Evolutionary conservation across 92 coral and sea anemone species (phyloP).

Genomic region (Desmophyllum pertusum): DNA sequence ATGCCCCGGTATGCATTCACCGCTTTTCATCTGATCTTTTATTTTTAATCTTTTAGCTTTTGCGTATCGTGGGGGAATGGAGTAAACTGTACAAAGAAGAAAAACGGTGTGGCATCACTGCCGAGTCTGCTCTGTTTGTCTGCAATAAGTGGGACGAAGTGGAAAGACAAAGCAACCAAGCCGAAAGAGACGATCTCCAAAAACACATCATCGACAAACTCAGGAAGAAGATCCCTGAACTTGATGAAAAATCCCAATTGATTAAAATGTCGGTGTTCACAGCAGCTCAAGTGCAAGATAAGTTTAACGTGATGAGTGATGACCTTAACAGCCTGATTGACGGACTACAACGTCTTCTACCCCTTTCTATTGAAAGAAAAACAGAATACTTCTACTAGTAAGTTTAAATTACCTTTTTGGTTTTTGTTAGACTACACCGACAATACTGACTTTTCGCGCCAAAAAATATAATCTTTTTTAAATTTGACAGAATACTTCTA

Average conservation of each 20-base stretch:
- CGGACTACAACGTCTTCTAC: conserved; percentile 16
- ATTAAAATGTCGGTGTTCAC: conserved; percentile 3
- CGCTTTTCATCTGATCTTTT: background rate
- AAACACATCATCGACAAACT: conserved; percentile 1
- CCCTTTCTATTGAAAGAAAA: conserved; percentile 14
- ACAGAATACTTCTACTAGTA: conserved; percentile 16
- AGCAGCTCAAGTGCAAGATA: background rate
- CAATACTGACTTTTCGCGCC: no score
- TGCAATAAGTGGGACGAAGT: conserved; percentile 39
- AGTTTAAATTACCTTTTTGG: background rate
- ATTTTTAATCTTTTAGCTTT: background rate
- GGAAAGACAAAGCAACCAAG: background rate
- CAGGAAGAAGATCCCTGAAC: background rate
- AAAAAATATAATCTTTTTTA: no score
- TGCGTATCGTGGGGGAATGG: conserved; percentile 15
- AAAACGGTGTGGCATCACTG: background rate
- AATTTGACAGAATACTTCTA: conserved; percentile 20
- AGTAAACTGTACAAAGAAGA: background rate
- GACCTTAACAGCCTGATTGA: background rate
- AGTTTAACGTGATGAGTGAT: background rate
- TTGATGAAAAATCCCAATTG: conserved; percentile 13
- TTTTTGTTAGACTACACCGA: background rate
- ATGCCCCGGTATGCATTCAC: background rate
- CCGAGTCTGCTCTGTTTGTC: conserved; percentile 16
- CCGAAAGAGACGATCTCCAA: background rate